Percentiles rank a stretch among this genome's conserved stretches.
Evolutionary conservation across 2,888 invertebrate species (phyloP).

Genomic region (Beris chalybata): DNA sequence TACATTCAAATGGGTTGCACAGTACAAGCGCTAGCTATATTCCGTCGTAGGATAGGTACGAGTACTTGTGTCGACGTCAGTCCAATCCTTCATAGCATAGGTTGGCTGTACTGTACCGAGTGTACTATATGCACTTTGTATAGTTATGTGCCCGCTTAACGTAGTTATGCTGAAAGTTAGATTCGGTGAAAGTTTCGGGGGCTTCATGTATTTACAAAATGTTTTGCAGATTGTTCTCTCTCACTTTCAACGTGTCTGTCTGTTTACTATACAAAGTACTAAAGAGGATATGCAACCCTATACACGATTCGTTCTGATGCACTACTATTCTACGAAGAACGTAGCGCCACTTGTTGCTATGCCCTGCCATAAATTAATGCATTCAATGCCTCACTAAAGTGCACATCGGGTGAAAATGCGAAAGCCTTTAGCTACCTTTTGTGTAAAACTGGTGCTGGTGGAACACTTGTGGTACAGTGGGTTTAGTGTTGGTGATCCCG

Average conservation of each 20-base stretch:
- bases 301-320: neutral
- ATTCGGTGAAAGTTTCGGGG: constrained; percentile 38
- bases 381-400: constrained; percentile 22
- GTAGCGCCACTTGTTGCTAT: constrained; percentile 43
- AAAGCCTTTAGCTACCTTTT: too few species aligned
- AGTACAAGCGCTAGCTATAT: too few species aligned
- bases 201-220: constrained; percentile 39
- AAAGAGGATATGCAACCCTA: constrained; percentile 19
- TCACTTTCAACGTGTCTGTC: constrained; percentile 27
- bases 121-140: neutral
- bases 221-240: constrained; percentile 41
- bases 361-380: constrained; percentile 31
- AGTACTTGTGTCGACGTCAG: too few species aligned
- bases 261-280: neutral
- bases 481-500: neutral
- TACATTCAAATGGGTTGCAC: too few species aligned
- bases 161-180: constrained; percentile 37
- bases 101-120: neutral
- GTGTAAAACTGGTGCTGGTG: neutral
- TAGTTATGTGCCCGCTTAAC: constrained; percentile 26
- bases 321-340: neutral
- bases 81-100: too few species aligned
- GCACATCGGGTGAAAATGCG: constrained; percentile 9
- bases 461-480: constrained; percentile 13
- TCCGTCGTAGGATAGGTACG: too few species aligned